phyloP scores from a whole-genome alignment of 2,113 vertebrate species.

The Xyrauchen texanus region DNA sequence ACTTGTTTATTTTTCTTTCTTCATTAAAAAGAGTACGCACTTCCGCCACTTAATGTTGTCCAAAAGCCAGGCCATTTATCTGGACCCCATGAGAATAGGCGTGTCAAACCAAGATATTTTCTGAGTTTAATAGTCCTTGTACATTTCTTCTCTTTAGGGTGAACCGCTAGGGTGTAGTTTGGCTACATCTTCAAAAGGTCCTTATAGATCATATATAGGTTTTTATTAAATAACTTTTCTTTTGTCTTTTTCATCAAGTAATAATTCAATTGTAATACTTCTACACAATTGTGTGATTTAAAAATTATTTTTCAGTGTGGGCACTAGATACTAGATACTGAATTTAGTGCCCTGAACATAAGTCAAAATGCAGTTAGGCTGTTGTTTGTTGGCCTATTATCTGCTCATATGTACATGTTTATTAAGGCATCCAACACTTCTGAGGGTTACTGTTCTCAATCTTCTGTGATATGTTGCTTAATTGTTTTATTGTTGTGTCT shows the following conservation, averaged over 20 bases:
- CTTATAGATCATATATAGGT: conserved; percentile 19
- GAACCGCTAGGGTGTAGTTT: background rate
- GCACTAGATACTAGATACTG: too few relatives aligned
- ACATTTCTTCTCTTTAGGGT: conserved; percentile 20
- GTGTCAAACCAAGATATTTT: conserved; percentile 68
- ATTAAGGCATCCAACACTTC: too few relatives aligned
- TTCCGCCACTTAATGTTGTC: conserved; percentile 66
- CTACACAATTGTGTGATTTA: too few relatives aligned
- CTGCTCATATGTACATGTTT: too few relatives aligned
- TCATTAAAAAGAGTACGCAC: conserved; percentile 57
- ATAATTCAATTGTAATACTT: too few relatives aligned
- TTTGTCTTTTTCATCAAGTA: background rate
- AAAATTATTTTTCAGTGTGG: too few relatives aligned
- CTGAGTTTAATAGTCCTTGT: conserved; percentile 54
- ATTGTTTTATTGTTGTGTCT: too few relatives aligned
- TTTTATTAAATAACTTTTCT: conserved; percentile 40
- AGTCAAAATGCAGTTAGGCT: too few relatives aligned
- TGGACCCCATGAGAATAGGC: conserved; percentile 74
- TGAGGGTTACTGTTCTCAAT: too few relatives aligned
- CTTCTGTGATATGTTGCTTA: too few relatives aligned
- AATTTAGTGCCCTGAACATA: too few relatives aligned
- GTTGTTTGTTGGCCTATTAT: too few relatives aligned
- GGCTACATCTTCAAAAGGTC: conserved; percentile 2
- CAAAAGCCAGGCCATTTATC: conserved; percentile 66
- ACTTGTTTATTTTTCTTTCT: conserved; percentile 55